These are phyloP conservation scores for Podocnemis expansa DNA, from an alignment of 2,113 vertebrate genomes.

Conservation along the genomic window DNA sequence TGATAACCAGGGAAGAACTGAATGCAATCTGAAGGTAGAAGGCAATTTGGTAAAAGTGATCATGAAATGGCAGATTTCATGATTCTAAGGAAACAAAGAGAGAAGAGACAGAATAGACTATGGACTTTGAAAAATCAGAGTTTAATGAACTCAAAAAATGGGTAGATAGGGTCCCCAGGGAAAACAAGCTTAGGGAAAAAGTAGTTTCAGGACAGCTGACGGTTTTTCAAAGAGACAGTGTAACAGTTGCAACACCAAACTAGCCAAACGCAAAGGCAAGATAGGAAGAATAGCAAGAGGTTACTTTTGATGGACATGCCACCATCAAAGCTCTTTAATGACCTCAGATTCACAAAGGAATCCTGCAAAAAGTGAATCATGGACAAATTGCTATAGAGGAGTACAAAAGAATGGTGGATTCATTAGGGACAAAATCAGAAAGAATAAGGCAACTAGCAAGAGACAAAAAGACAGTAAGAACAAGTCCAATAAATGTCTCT, in stretches of 20 bases:
- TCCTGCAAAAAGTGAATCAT: background rate
- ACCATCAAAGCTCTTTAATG: background rate
- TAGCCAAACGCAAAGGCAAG: background rate
- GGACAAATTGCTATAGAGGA: background rate
- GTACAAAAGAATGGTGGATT: background rate
- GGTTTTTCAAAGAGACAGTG: background rate
- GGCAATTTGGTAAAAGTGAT: background rate
- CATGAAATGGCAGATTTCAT: background rate
- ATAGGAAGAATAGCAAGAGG: background rate
- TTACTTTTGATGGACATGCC: background rate
- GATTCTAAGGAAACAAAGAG: background rate
- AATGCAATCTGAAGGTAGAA: background rate
- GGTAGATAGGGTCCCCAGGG: too few relatives aligned
- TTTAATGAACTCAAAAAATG: background rate
- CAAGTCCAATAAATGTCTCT: too few relatives aligned
- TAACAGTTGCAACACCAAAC: background rate
- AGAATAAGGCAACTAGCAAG: background rate
- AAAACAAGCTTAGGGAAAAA: background rate
- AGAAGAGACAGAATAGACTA: background rate
- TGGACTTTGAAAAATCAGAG: background rate
- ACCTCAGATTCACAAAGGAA: background rate
- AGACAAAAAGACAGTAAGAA: too few relatives aligned
- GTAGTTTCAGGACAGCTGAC: background rate
- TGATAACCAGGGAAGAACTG: background rate
- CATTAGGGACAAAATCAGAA: background rate